Base-by-base conservation (phyloP, 2,888 invertebrate genomes). In the Dryococelus australis region DNA sequence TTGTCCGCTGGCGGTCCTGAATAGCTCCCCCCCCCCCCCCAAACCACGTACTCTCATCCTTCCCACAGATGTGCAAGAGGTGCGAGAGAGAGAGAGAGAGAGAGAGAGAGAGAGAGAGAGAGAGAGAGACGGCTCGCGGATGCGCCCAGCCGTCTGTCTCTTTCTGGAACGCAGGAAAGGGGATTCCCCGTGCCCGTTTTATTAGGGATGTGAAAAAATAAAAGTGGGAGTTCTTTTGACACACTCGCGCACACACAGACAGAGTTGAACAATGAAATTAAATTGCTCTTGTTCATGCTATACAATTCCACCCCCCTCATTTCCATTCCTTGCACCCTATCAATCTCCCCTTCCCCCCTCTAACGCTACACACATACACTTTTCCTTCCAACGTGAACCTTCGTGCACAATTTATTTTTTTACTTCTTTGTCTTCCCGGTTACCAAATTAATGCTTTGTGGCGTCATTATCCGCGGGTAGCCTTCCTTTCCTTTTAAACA, bases 361-460 rank as follows among this genome's bases (percentile, higher is more conserved):
- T 51, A 65, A 65, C 65, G 4, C 65, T 24, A 20, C 65, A 10
- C 65, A 65, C n/a, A 10, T 8, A 24, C 65, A n/a, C 65, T 65
- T 65, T 65, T 65, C 65, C n/a, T 65, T 65, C 65, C 65, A 65
- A 65, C 65, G 20, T 65, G 65, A 65, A 65, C 65, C 65, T 65
- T 65, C 65, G 12, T 65, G 65, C 65, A 65, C 65, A 65, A 65
- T 65, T 65, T 65, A 3, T 65, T 65, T 65, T 65, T 65, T 35
- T n/a, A n/a, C n/a, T 65, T 87, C 87, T 88, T 88, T 87, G 80
- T 87, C 86, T 87, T 87, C 87, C 87, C 87, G 85, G 87, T 86
- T 88, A 87, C 89, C 88, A 88, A 89, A 88, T 88, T 87, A 88
- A 88, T 87, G 88, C 89, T 88, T 89, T 89, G 89, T 88, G 88